Evolutionary conservation across 2,888 invertebrate genomes (phyloP), one percentile per base, ranked within the genome.

Genomic region (Epinotia demarniana): DNA sequence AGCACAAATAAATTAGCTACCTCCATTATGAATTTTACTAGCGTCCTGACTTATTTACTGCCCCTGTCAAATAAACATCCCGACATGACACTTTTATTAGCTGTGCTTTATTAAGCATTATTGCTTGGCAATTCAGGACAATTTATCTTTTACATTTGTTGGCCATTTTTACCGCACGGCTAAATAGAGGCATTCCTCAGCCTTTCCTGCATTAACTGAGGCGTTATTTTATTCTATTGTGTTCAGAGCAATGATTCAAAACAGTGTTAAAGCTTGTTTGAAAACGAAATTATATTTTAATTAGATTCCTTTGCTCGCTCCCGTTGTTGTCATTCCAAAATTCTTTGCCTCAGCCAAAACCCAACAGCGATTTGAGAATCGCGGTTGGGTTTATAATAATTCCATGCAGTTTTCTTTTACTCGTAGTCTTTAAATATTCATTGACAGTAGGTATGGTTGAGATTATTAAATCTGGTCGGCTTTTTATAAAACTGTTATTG

Each of bases 1-100:
- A 64, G 70, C 39, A 58, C 57, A 64, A 70, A 74, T 74, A 70
- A 70, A 74, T 70, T 74, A 69, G 70, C 70, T 68, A 62, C 61
- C 67, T 67, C 61, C 62, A 69, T 73, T 62, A 73, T 73, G 68
- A 74, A 74, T 64, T 70, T 74, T 70, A 70, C 58, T 74, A 60
- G 73, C 73, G 73, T 18, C 61, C 69, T 63, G 68, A 69, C 63
- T 74, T 69, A 69, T 57, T 74, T 69, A 62, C 58, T 3, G 74
- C 70, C 53, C 64, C 64, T 53, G 64, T 70, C 69, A 70, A 64
- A 70, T 74, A 74, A 70, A 70, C 69, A 74, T 74, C 63, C 70
- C n/a, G 49, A 58, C 69, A 64, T 69, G 74, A 70, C 69, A 70
- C 57, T 70, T 74, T 74, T 74, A 74, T 53, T 74, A 49, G 19